Percentiles rank a stretch among this genome's conserved stretches.
phyloP scores from a whole-genome alignment of 64 coral and sea anemone species.

The Actinia tenebrosa region DNA sequence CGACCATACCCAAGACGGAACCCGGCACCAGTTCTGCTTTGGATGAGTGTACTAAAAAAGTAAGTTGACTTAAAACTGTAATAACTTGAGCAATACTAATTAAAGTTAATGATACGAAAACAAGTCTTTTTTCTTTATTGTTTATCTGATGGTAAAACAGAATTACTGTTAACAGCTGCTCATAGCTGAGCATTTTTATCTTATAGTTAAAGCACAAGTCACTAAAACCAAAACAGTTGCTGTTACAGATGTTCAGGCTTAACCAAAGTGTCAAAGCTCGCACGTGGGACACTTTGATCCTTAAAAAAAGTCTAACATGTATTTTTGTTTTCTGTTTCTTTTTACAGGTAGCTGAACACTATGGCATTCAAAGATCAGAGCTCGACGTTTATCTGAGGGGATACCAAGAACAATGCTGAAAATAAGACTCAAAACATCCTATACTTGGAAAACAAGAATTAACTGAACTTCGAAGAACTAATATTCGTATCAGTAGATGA shows the following conservation, averaged over 20 bases:
- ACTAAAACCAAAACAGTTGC: neutral
- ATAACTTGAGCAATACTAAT: neutral
- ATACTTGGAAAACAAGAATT: neutral
- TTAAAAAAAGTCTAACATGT: neutral
- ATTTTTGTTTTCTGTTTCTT: neutral
- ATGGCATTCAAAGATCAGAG: slow-evolving; percentile 88
- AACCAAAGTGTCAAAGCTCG: neutral
- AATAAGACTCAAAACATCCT: neutral
- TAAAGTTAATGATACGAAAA: slow-evolving; percentile 11
- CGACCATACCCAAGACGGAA: slow-evolving; percentile 12
- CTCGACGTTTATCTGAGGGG: slow-evolving; percentile 82
- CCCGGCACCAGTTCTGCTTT: neutral
- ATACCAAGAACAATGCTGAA: slow-evolving; percentile 67
- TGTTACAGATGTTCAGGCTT: neutral
- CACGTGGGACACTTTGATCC: neutral
- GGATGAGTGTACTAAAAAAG: slow-evolving; percentile 26
- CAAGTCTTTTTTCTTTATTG: neutral
- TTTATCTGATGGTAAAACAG: slow-evolving; percentile 27
- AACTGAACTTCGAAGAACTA: neutral
- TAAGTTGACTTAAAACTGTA: neutral
- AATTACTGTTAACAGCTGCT: neutral
- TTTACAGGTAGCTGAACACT: slow-evolving; percentile 74
- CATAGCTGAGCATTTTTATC: neutral
- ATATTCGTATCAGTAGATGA: neutral
- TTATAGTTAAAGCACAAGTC: neutral